Evolutionary conservation across 23 tunicate species (phyloP).

Genomic region (Halocynthia aurantium): DNA sequence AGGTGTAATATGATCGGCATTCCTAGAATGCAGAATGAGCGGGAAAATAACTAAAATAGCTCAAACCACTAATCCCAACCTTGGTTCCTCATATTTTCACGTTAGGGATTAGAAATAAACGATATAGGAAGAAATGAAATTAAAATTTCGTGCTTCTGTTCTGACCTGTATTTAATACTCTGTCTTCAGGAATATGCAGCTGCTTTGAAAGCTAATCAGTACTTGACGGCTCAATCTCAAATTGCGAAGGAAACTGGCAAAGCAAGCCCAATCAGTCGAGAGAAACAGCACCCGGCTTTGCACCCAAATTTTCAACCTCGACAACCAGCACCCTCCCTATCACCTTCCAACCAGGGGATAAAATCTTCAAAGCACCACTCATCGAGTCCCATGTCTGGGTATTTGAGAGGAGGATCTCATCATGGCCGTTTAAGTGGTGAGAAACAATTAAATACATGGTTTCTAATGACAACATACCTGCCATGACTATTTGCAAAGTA

Average conservation of each 20-base stretch:
- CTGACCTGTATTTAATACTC: not conserved
- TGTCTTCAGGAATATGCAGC: constrained; percentile 14
- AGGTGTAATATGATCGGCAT: too few species aligned
- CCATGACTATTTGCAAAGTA: too few species aligned
- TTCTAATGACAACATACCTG: too few species aligned
- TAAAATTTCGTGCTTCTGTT: not conserved
- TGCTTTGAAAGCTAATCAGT: not conserved
- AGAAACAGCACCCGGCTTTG: not conserved
- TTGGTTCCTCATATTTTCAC: too few species aligned
- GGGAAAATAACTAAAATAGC: too few species aligned
- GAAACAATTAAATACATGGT: too few species aligned
- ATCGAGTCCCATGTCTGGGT: too few species aligned
- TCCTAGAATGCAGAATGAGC: too few species aligned
- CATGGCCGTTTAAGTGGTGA: too few species aligned
- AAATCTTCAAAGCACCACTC: constrained; percentile 4
- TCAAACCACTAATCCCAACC: too few species aligned
- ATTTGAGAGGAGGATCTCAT: too few species aligned
- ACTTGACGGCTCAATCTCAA: constrained; percentile 10
- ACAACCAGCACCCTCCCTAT: not conserved
- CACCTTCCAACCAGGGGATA: constrained; percentile 14
- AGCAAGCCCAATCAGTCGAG: constrained; percentile 6
- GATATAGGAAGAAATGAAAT: not conserved
- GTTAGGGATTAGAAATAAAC: too few species aligned
- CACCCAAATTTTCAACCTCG: not conserved
- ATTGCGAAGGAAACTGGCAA: constrained; percentile 12